Evolutionary conservation across 2,797 vertebrate species (phyloP).

Genomic region (Schizopygopsis malacanthus): DNA sequence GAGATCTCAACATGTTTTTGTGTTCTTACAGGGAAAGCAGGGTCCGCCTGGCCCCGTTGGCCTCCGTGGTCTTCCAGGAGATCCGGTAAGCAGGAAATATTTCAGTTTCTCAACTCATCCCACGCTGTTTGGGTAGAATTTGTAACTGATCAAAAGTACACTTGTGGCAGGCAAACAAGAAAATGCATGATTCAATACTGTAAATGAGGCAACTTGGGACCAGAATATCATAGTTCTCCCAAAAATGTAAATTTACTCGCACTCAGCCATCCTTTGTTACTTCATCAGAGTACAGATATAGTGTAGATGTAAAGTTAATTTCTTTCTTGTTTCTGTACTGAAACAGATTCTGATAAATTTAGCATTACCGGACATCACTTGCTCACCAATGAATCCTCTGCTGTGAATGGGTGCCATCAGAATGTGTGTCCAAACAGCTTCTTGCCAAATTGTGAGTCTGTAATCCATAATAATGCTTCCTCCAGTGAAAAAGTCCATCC

Average conservation of each 20-base stretch:
- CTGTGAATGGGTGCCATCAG: neutral
- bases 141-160: neutral
- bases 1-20: neutral
- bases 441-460: too few relatives aligned
- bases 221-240: neutral
- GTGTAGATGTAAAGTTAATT: neutral
- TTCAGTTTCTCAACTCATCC: neutral
- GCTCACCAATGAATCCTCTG: neutral
- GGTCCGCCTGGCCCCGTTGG: constrained; percentile 84
- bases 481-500: too few relatives aligned
- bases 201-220: neutral
- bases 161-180: neutral
- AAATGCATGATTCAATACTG: neutral
- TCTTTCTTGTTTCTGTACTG: neutral
- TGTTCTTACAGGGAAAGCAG: constrained; percentile 81
- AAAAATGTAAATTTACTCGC: neutral
- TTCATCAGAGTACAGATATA: neutral
- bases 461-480: too few relatives aligned
- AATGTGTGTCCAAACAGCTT: neutral
- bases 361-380: neutral
- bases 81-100: constrained; percentile 79
- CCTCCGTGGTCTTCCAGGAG: constrained; percentile 85
- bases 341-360: neutral
- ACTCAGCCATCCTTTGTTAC: neutral
- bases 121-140: neutral